These are phyloP conservation scores for Discoglossus pictus DNA, from an alignment of 2,797 vertebrate species.

Conservation along the genomic window DNA sequence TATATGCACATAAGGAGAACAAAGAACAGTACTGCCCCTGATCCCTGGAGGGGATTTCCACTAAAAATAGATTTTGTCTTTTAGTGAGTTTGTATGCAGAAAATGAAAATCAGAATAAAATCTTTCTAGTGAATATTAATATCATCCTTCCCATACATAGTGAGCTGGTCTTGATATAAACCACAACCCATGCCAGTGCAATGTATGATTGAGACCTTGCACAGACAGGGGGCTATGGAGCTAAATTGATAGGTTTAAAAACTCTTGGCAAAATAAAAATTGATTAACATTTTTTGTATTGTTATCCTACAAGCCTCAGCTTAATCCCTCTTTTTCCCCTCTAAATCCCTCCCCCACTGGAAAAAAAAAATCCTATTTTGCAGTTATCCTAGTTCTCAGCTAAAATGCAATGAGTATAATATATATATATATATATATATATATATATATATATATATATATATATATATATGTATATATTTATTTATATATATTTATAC, in stretches of 20 bases:
- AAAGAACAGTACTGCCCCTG: slow-evolving; percentile 27
- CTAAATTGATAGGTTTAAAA: neutral
- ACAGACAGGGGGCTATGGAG: neutral
- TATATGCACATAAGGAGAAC: slow-evolving; percentile 25
- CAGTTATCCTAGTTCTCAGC: slow-evolving; percentile 5
- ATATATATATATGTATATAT: too few relatives aligned
- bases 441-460: too few relatives aligned
- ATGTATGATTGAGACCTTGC: slow-evolving; percentile 15
- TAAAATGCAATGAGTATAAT: slow-evolving; percentile 7
- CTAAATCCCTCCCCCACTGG: too few relatives aligned
- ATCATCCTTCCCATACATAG: slow-evolving; percentile 6
- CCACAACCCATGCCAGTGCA: slow-evolving; percentile 17
- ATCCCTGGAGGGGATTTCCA: slow-evolving; percentile 15
- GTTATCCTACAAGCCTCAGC: slow-evolving; percentile 15
- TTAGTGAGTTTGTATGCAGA: slow-evolving; percentile 2
- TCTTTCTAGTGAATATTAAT: slow-evolving; percentile 28
- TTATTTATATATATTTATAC: too few relatives aligned
- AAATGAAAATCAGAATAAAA: slow-evolving; percentile 17
- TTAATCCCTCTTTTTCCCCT: slow-evolving; percentile 13
- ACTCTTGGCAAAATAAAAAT: slow-evolving; percentile 11
- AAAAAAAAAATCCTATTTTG: slow-evolving; percentile 13
- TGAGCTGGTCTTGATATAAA: slow-evolving; percentile 12
- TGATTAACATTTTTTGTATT: slow-evolving; percentile 27
- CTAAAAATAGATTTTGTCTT: slow-evolving; percentile 38
- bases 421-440: too few relatives aligned